Conservation (phyloP, 2,113 vertebrate genomes). For the Vulpes lagopus region DNA sequence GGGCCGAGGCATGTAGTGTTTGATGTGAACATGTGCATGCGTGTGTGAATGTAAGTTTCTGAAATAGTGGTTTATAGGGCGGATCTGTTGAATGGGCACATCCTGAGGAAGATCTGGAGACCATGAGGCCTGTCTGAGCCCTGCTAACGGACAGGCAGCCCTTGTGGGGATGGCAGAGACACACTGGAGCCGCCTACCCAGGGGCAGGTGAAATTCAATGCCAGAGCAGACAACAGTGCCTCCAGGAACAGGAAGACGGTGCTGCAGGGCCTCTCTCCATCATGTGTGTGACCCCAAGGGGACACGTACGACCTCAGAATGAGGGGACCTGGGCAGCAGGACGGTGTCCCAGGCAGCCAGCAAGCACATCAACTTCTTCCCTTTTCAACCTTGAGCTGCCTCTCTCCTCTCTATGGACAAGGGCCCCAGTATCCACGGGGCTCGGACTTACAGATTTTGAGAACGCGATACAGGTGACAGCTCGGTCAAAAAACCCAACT, state of each 20-base stretch:
- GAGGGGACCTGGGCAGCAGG: neutral
- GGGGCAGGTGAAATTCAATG: neutral
- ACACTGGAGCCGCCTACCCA: rapidly evolving
- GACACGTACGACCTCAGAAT: neutral
- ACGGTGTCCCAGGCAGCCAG: rapidly evolving
- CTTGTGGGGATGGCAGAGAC: rapidly evolving
- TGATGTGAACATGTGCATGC: rapidly evolving
- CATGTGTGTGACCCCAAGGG: neutral
- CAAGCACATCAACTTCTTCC: rapidly evolving
- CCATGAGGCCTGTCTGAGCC: rapidly evolving
- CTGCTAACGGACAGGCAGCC: rapidly evolving
- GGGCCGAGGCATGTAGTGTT: rapidly evolving
- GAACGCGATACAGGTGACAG: constrained; percentile 96
- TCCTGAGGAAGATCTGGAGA: neutral
- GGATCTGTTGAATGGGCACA: neutral
- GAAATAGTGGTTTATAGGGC: too few species aligned
- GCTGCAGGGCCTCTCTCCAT: neutral
- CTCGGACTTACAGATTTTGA: constrained; percentile 96
- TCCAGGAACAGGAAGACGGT: rapidly evolving
- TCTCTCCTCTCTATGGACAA: rapidly evolving
- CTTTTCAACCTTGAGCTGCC: rapidly evolving
- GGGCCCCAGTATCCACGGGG: rapidly evolving
- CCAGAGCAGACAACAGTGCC: neutral
- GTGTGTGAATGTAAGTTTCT: rapidly evolving
- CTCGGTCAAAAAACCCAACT: constrained; percentile 95